phyloP scores from a whole-genome alignment of 2,888 invertebrate species.

The Dolichopus griseipennis region DNA sequence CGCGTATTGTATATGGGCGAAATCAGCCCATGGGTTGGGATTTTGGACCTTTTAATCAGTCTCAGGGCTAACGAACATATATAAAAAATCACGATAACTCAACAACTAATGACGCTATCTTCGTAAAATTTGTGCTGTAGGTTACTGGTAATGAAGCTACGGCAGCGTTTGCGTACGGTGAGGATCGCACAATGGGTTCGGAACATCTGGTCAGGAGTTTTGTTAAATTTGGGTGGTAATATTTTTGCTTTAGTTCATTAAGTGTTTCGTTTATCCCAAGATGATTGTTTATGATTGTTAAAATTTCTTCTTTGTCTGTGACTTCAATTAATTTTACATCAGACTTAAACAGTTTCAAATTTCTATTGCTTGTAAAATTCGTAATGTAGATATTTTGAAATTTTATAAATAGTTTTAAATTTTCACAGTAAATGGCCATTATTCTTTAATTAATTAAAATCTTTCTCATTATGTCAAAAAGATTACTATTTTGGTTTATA shows the following conservation, averaged over 20 bases:
- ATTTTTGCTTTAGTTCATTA: conserved; percentile 9
- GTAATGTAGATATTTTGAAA: conserved; percentile 17
- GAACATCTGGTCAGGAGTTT: not conserved
- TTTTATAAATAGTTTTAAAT: conserved; percentile 14
- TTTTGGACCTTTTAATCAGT: too few species aligned
- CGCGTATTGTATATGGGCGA: too few species aligned
- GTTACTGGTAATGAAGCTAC: too few species aligned
- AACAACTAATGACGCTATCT: too few species aligned
- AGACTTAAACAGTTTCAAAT: conserved; percentile 15
- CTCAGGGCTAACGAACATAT: too few species aligned
- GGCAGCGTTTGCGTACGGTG: too few species aligned
- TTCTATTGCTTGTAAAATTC: conserved; percentile 16
- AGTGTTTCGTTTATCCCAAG: conserved; percentile 13
- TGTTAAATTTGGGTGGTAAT: not conserved
- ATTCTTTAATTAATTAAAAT: not conserved
- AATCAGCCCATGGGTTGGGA: too few species aligned
- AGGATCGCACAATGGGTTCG: too few species aligned
- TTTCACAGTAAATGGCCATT: conserved; percentile 10
- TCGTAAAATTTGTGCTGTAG: too few species aligned
- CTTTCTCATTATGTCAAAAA: conserved; percentile 9
- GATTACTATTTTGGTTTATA: too few species aligned
- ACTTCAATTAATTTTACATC: conserved; percentile 15
- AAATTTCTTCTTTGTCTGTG: conserved; percentile 20
- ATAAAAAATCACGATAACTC: too few species aligned
- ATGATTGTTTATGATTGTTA: conserved; percentile 15